Percentiles rank a stretch among this genome's conserved stretches.
phyloP scores from a whole-genome alignment of 2,113 vertebrate genomes.

The Clarias batrachus region DNA sequence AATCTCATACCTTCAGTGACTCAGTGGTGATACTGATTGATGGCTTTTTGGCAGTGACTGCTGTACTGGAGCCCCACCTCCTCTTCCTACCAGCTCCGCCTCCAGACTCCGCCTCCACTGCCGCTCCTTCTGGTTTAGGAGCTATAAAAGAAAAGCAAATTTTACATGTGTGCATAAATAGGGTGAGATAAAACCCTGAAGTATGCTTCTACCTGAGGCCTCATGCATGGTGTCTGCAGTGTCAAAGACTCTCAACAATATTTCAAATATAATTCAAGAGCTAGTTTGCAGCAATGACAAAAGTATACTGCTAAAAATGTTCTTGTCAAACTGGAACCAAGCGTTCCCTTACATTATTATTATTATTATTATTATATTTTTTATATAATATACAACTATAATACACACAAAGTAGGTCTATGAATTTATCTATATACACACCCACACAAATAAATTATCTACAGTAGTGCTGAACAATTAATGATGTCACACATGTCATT shows the following conservation, averaged over 20 bases:
- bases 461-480: too few species aligned
- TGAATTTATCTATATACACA: too few species aligned
- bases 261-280: not conserved
- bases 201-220: not conserved
- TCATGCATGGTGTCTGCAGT: not conserved
- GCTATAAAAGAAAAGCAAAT: slow-evolving; percentile 10
- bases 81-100: slow-evolving; percentile 80
- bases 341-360: too few species aligned
- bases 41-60: slow-evolving; percentile 85
- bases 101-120: slow-evolving; percentile 72
- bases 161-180: not conserved
- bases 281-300: not conserved
- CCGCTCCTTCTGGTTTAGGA: slow-evolving; percentile 60
- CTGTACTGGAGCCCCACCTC: slow-evolving; percentile 89
- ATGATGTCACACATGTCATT: too few species aligned
- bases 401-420: too few species aligned
- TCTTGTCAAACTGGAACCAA: too few species aligned
- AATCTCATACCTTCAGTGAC: slow-evolving; percentile 81
- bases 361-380: too few species aligned
- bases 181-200: not conserved
- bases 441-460: too few species aligned
- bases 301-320: too few species aligned
- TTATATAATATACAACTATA: too few species aligned
- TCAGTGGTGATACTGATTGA: slow-evolving; percentile 92
- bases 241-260: not conserved